Percentiles rank a stretch among this genome's conserved stretches.
These are phyloP conservation scores for Zaprionus gabonicus DNA, from an alignment of 1,140 invertebrate genomes.

Conservation along the genomic window DNA sequence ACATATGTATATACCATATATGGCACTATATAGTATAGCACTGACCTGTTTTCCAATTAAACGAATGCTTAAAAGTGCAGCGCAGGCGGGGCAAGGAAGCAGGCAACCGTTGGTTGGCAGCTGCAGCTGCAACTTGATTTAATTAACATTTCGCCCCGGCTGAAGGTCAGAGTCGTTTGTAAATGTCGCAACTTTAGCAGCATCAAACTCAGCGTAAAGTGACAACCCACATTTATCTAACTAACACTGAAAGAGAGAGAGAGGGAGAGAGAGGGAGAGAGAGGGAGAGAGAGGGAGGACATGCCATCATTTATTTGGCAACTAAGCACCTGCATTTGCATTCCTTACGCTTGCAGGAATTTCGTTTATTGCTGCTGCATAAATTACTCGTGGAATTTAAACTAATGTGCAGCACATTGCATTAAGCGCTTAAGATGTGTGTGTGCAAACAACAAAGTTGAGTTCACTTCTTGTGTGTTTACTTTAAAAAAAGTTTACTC, in stretches of 20 bases:
- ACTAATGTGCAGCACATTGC: not conserved
- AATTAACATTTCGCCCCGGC: conserved; percentile 37
- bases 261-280: not conserved
- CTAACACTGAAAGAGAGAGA: not conserved
- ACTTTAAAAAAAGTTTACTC: not conserved
- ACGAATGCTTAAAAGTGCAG: conserved; percentile 51
- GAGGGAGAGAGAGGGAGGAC: not conserved
- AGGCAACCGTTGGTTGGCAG: not conserved
- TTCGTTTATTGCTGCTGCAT: conserved; percentile 3
- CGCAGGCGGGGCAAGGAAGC: not conserved
- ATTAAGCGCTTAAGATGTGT: not conserved
- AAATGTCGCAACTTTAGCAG: conserved; percentile 25
- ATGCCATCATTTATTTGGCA: conserved; percentile 4
- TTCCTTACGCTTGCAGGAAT: not conserved
- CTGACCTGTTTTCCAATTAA: conserved; percentile 43
- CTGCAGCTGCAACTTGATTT: conserved; percentile 36
- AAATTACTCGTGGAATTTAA: not conserved
- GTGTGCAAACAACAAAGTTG: not conserved
- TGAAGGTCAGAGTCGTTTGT: conserved; percentile 23
- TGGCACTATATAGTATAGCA: not conserved
- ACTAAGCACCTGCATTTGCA: conserved; percentile 7
- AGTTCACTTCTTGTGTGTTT: not conserved
- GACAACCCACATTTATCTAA: conserved; percentile 9
- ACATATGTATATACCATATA: not conserved
- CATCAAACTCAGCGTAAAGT: conserved; percentile 17